Percentiles rank a stretch among this genome's conserved stretches.
Evolutionary conservation across 2,888 invertebrate genomes (phyloP).

Genomic region (Drosophila algonquin): DNA sequence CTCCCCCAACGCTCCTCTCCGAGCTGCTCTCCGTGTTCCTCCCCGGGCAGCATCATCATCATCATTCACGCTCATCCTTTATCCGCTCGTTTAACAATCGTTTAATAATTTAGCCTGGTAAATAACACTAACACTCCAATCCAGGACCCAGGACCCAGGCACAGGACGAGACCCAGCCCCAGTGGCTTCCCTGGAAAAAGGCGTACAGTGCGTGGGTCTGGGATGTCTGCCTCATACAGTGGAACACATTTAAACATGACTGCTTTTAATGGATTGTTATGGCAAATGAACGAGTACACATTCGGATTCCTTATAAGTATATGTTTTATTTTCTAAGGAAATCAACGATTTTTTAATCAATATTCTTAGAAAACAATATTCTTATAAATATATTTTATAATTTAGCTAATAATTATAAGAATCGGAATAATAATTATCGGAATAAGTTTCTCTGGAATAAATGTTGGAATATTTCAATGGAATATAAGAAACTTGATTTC

Average conservation of each 20-base stretch:
- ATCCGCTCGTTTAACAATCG: constrained; percentile 81
- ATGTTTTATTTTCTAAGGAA: no score
- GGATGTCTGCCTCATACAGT: constrained; percentile 12
- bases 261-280: not conserved
- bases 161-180: constrained; percentile 39
- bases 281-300: not conserved
- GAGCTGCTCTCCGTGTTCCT: constrained; percentile 4
- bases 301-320: not conserved
- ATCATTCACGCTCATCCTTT: constrained; percentile 80
- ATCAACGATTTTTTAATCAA: no score
- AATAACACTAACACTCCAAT: constrained; percentile 73
- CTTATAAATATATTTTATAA: no score
- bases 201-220: constrained; percentile 21
- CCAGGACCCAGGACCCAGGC: constrained; percentile 42
- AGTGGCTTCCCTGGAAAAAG: constrained; percentile 18
- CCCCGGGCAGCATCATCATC: constrained; percentile 64
- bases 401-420: no score
- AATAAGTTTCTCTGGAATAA: no score
- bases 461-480: no score
- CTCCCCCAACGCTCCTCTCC: not conserved
- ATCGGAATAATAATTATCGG: no score
- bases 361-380: no score
- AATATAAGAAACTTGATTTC: no score
- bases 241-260: not conserved
- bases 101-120: constrained; percentile 82